Evolutionary conservation across 2,888 invertebrate genomes (phyloP), one percentile per base, ranked within the genome.

Genomic region (Chymomyza amoena): DNA sequence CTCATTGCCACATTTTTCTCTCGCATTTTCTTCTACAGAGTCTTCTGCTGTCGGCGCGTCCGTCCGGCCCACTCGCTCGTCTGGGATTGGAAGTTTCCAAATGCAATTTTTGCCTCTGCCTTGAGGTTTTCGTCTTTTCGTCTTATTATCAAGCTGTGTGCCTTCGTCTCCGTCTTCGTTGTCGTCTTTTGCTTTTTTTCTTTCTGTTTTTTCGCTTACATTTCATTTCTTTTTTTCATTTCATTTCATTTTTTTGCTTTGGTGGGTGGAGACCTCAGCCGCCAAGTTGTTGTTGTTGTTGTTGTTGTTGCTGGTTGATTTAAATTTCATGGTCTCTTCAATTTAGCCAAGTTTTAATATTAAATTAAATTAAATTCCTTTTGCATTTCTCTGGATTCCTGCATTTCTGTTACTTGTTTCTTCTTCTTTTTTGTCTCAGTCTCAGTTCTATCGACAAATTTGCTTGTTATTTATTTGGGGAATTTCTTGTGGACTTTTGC

Each of bases 1-100:
- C 71, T 77, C 76, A 80, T 71, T 73, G 79, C 72, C 75, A 70
- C 76, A 76, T 79, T 84, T 84, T 80, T 76, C 79, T 77, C 78
- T 76, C 81, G 70, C 74, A 76, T 72, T 72, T 79, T 70, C 73
- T 67, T 61, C 32, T 59, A 36, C 18, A 66, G 39, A 4, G 64
- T 67, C 57, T 25, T 36, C 61, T 36, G 63, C 70, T 70, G 65
- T 64, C 76, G 56, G 63, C 69, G 66, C 68, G 71, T 60, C 16
- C 20, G 57, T 64, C 18, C 39, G 60, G 52, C 57, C 16, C 20
- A 52, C 75, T 65, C 76, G 73, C 86, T 88, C 81, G 88, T 86
- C 82, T 85, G 81, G 90, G 89, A 90, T 90, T 90, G 90, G 90
- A 90, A 90, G 90, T 85, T 89, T 85, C 89, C 87, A 89, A 89